phyloP scores from a whole-genome alignment of 2,797 vertebrate genomes.

The Alosa sapidissima region DNA sequence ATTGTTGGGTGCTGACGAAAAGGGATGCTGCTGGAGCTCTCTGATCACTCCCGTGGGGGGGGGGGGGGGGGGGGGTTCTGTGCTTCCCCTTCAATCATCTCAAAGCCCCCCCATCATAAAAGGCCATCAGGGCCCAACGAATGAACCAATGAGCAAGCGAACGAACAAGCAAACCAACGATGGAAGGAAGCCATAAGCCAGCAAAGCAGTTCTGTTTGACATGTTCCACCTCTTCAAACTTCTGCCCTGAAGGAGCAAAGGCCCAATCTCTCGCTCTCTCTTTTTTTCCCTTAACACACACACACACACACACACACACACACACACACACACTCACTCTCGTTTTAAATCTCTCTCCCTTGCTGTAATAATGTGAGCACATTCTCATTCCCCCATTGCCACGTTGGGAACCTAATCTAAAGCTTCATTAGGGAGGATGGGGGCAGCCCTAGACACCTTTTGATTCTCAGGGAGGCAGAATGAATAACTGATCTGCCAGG shows the following conservation, averaged over 20 bases:
- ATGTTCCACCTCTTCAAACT: constrained; percentile 39
- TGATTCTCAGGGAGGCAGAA: constrained; percentile 1
- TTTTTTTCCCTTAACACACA: not conserved
- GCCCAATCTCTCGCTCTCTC: not conserved
- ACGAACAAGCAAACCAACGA: not conserved
- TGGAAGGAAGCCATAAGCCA: not conserved
- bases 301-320: not conserved
- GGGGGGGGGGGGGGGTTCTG: not conserved
- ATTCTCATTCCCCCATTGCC: not conserved
- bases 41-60: not conserved
- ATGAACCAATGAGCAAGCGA: not conserved
- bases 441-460: constrained; percentile 17
- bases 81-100: not conserved
- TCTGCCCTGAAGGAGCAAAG: constrained; percentile 35
- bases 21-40: not conserved
- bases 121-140: not conserved
- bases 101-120: not conserved
- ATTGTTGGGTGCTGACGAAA: not conserved
- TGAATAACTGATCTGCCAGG: constrained; percentile 22
- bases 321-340: not conserved
- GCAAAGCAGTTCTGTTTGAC: constrained; percentile 22
- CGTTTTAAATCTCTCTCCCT: not conserved
- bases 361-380: constrained; percentile 8
- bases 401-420: constrained; percentile 8
- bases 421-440: constrained; percentile 23